Percentiles rank a stretch among this genome's conserved stretches.
Evolutionary conservation across 2,113 vertebrate genomes (phyloP).

Genomic region (Trematocara macrostoma): DNA sequence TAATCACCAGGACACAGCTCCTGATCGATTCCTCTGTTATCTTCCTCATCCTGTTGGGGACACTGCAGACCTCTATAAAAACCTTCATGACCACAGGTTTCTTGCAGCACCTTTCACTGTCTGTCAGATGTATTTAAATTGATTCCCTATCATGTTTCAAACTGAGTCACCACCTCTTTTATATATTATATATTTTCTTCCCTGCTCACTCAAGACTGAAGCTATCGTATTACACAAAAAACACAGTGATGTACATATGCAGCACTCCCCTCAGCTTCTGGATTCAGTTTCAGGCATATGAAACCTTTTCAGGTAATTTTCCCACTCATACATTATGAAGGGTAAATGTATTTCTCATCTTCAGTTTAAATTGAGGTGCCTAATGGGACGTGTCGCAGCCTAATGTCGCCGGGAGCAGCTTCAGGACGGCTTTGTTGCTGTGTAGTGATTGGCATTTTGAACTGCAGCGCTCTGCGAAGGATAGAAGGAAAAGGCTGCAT

Average conservation of each 20-base stretch:
- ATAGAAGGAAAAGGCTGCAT: constrained; percentile 15
- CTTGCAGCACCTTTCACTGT: neutral
- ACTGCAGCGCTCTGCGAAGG: neutral
- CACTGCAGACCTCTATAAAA: neutral
- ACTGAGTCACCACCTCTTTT: neutral
- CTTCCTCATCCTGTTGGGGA: neutral
- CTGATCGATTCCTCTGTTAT: neutral
- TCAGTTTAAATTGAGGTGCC: neutral
- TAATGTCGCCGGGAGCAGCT: neutral
- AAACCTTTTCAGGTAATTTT: constrained; percentile 27
- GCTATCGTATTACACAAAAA: constrained; percentile 37
- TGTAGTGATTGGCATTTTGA: neutral
- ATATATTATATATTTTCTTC: neutral
- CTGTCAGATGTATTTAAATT: neutral
- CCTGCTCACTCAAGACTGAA: neutral
- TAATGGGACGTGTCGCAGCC: neutral
- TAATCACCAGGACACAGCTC: constrained; percentile 1
- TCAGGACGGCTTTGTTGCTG: neutral
- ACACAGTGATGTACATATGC: constrained; percentile 2
- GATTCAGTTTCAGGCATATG: constrained; percentile 22
- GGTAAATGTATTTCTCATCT: neutral
- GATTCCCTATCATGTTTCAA: neutral
- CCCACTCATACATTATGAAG: constrained; percentile 39
- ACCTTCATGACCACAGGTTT: neutral
- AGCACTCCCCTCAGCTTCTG: neutral